Percentiles rank a stretch among this genome's conserved stretches.
Evolutionary conservation across 2,888 invertebrate species (phyloP).

Genomic region (Caradrina kadenii): DNA sequence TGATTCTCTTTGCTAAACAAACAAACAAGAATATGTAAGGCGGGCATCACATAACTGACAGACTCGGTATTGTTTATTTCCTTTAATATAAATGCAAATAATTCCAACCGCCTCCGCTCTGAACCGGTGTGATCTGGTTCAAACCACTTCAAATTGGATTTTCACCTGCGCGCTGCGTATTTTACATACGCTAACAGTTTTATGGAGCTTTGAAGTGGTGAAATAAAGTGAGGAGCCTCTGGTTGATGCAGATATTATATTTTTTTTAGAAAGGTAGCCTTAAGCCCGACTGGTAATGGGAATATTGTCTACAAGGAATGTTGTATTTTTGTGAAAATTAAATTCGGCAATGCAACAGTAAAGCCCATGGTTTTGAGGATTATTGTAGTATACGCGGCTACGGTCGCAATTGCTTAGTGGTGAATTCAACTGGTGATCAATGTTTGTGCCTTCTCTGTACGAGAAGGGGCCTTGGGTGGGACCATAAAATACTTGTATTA

Average conservation of each 20-base stretch:
- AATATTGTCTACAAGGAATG: neutral
- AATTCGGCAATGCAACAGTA: too few relatives aligned
- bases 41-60: constrained; percentile 33
- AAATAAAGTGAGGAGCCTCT: neutral
- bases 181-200: constrained; percentile 43
- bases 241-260: neutral
- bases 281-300: neutral
- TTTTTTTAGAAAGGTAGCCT: neutral
- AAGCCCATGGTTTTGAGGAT: too few relatives aligned
- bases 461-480: too few relatives aligned
- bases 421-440: too few relatives aligned
- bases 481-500: too few relatives aligned
- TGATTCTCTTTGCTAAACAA: neutral
- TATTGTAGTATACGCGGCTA: too few relatives aligned
- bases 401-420: too few relatives aligned
- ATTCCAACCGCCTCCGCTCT: constrained; percentile 22
- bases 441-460: too few relatives aligned
- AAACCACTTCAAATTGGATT: constrained; percentile 59
- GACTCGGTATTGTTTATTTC: constrained; percentile 51
- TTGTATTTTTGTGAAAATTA: too few relatives aligned
- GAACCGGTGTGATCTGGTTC: constrained; percentile 40
- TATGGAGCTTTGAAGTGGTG: constrained; percentile 11
- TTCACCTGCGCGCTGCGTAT: constrained; percentile 37
- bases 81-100: constrained; percentile 63
- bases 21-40: constrained; percentile 6